Evolutionary conservation across 2,113 vertebrate species (phyloP).

Genomic region (Papio anubis): DNA sequence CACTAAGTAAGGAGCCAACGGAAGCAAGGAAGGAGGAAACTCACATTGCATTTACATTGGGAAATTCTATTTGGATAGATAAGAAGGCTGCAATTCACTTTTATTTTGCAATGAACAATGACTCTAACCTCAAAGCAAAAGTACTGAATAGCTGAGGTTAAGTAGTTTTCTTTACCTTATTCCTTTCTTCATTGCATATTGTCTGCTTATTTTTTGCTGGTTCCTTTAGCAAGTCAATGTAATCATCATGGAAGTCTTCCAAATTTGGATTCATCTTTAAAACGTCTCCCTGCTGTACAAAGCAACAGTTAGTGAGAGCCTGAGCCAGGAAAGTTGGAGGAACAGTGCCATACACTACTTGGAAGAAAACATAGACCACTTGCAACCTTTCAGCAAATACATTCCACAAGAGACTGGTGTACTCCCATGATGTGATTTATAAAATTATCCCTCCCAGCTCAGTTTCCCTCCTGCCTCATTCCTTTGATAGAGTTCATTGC

Average conservation of each 20-base stretch:
- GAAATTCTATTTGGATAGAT: neutral
- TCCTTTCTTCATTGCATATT: neutral
- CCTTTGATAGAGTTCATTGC: slow-evolving; percentile 8
- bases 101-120: neutral
- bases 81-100: neutral
- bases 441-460: slow-evolving; percentile 19
- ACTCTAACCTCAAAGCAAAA: neutral
- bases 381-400: neutral
- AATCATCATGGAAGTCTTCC: slow-evolving; percentile 58
- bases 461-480: neutral
- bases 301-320: slow-evolving; percentile 44
- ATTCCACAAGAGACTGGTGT: neutral
- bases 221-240: slow-evolving; percentile 57
- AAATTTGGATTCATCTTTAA: slow-evolving; percentile 39
- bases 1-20: neutral
- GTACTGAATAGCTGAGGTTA: neutral
- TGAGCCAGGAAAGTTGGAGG: neutral
- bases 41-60: neutral
- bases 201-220: slow-evolving; percentile 53
- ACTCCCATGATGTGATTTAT: neutral
- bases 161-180: slow-evolving; percentile 67
- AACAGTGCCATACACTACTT: neutral
- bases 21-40: neutral
- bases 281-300: slow-evolving; percentile 65
- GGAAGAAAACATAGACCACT: neutral